Percentiles rank a stretch among this genome's conserved stretches.
Evolutionary conservation across 2,113 vertebrate genomes (phyloP).

Genomic region (Camelus dromedarius): DNA sequence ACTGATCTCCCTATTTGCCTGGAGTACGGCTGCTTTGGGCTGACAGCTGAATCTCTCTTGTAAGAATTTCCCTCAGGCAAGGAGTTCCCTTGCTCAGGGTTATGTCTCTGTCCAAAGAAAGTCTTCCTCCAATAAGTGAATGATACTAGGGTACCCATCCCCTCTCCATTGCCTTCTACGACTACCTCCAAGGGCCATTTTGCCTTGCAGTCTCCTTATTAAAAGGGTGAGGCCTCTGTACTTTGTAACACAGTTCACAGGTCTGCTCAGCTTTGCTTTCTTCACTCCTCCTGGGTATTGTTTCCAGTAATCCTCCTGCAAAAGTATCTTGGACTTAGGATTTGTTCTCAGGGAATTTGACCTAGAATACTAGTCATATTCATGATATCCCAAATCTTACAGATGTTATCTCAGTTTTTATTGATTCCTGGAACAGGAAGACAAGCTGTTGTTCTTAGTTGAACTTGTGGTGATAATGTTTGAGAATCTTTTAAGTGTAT

Average conservation of each 20-base stretch:
- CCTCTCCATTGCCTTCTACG: background rate
- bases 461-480: background rate
- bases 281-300: accelerated
- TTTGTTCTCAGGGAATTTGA: background rate
- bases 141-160: too few species aligned
- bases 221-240: background rate
- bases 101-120: background rate
- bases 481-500: conserved; percentile 24
- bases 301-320: background rate
- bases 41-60: background rate
- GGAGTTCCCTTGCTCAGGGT: background rate
- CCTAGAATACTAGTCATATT: background rate
- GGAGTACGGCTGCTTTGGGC: background rate
- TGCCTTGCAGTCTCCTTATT: background rate
- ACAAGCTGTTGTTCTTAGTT: background rate
- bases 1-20: accelerated
- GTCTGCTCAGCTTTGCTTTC: background rate
- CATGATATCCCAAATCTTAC: background rate
- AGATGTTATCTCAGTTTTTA: background rate
- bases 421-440: background rate
- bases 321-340: background rate
- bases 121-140: background rate
- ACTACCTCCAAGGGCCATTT: too few species aligned
- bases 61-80: background rate
- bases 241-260: background rate